Percentiles rank a stretch among this genome's conserved stretches.
Conservation (phyloP, 2,113 vertebrate genomes). For the Aix galericulata region DNA sequence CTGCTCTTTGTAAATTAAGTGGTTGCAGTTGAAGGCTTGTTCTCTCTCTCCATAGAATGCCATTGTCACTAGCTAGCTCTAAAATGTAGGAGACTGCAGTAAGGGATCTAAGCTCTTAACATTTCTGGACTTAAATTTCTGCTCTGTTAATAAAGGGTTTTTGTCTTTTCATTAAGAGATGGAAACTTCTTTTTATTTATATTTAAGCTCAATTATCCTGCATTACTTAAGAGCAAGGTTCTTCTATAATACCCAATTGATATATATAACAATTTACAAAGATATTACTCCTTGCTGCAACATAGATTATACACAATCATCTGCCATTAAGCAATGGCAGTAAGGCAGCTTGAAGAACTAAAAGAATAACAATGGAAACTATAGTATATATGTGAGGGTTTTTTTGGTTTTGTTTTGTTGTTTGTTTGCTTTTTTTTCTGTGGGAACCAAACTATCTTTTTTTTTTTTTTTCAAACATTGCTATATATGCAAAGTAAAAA, state of each 20-base stretch:
- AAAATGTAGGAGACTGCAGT: accelerated
- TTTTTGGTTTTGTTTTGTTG: too few relatives aligned
- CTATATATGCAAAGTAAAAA: neutral
- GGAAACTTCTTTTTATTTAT: neutral
- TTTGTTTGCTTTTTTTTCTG: neutral
- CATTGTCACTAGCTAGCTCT: neutral
- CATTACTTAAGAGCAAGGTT: neutral
- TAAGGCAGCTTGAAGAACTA: neutral
- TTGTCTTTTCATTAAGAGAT: neutral
- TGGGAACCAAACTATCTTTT: neutral
- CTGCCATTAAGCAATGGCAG: neutral
- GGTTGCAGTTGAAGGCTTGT: neutral
- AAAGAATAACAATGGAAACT: neutral
- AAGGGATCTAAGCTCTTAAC: neutral
- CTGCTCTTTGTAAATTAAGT: neutral
- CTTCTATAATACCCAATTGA: neutral
- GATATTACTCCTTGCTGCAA: neutral
- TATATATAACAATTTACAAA: neutral
- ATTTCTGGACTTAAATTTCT: neutral
- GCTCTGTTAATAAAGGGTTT: neutral
- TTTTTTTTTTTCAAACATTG: neutral
- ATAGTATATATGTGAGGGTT: too few relatives aligned
- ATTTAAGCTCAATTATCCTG: neutral
- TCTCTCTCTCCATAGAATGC: neutral
- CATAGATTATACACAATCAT: neutral